Conservation (phyloP, 2,113 vertebrate genomes). For the Apus apus region DNA sequence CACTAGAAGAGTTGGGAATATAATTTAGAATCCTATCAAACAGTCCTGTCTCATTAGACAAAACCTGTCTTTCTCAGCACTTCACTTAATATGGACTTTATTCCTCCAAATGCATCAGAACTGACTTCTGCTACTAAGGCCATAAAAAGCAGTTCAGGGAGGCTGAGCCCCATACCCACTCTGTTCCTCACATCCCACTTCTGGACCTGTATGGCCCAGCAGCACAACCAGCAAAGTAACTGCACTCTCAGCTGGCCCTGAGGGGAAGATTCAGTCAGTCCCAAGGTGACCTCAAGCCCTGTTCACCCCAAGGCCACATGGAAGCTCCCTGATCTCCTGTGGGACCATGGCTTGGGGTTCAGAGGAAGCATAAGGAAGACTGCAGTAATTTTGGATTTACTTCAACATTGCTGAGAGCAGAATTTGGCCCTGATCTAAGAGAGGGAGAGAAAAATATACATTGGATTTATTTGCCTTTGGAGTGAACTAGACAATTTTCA, state of each 20-base stretch:
- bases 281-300: not conserved
- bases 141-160: not conserved
- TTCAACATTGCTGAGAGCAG: not conserved
- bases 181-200: not conserved
- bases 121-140: not conserved
- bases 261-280: not conserved
- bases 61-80: not conserved
- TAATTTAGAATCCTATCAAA: not conserved
- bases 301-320: not conserved
- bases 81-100: not conserved
- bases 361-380: not conserved
- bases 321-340: not conserved
- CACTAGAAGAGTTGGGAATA: not conserved
- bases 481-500: conserved; percentile 32
- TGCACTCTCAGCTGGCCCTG: not conserved
- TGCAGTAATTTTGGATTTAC: not conserved
- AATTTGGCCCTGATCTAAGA: not conserved
- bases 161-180: not conserved
- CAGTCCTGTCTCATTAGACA: not conserved
- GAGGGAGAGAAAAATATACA: not conserved
- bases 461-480: conserved; percentile 23
- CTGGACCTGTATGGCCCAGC: not conserved
- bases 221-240: not conserved
- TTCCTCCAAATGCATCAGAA: not conserved
- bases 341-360: not conserved